A percentile compares a stretch with the other conserved stretches of the same genome.
Conservation (phyloP, 2,113 vertebrate species). For the Pleuronectes platessa region DNA sequence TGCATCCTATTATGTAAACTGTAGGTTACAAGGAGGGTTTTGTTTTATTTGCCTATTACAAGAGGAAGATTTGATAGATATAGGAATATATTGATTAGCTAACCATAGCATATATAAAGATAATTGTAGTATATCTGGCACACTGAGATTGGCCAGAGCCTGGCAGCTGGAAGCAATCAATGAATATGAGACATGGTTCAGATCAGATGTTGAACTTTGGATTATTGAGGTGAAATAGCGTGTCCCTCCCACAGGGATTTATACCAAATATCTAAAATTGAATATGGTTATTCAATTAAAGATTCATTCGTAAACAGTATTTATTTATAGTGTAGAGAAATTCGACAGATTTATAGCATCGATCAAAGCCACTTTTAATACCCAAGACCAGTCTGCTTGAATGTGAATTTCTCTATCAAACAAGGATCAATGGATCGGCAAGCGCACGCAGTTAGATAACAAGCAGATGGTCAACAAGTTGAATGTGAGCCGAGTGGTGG, state of each 20-base stretch:
- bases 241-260: background rate
- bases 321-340: background rate
- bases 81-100: too few relatives aligned
- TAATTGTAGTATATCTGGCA: background rate
- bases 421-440: too few relatives aligned
- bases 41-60: background rate
- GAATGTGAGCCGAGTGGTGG: too few relatives aligned
- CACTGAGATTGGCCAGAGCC: background rate
- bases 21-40: background rate
- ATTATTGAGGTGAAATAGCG: background rate
- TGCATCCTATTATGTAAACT: background rate
- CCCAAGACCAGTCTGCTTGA: too few relatives aligned
- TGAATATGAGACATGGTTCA: background rate
- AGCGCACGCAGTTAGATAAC: too few relatives aligned
- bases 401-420: too few relatives aligned
- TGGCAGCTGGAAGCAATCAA: background rate
- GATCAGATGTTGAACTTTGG: background rate
- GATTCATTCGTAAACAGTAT: background rate
- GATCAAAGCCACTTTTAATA: background rate
- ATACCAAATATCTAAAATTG: background rate
- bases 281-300: background rate
- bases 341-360: background rate
- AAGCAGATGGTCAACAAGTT: too few relatives aligned
- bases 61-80: background rate
- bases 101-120: background rate